Evolutionary conservation across 2,888 invertebrate genomes (phyloP), one percentile per base, ranked within the genome.

Genomic region (Mylabris sibirica): DNA sequence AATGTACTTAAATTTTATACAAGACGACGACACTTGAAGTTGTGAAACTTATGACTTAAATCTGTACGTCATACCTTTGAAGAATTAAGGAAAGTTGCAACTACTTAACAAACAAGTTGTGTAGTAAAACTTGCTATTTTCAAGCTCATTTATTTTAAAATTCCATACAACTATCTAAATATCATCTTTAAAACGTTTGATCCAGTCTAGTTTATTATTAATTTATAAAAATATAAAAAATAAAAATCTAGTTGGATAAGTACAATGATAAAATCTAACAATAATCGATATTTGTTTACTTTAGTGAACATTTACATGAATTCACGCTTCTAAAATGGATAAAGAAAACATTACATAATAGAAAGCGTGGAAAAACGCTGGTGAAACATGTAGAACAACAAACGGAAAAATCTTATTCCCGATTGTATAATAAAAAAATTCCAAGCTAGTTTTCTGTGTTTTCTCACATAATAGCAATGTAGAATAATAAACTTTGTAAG

Each of bases 231-330:
- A n/a, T n/a, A n/a, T n/a, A 17, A 44, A 3, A 44, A 44, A 44
- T 44, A 17, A 49, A 49, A 49, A 11, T 22, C 9, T 49, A 49
- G 3, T 3, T 20, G 4, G 20, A 20, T 20, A 20, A 49, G 20
- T 49, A 2, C 5, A 20, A 9, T 3, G 5, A n/a, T n/a, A n/a
- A 20, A 49, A 11, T 49, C 49, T 11, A 22, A 49, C 49, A 44
- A 44, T 44, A 44, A 17, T 8, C 49, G 49, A 53, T 53, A 53
- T 53, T n/a, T 53, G 49, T 20, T 53, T 20, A 53, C 20, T 53
- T 11, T 22, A 22, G 11, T 11, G 49, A 53, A 53, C 22, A 53
- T 53, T 22, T 53, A 53, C 49, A 53, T 8, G 22, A 11, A 53
- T 3, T 53, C 53, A 9, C 57, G 12, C 14, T 24, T 14, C 14